Conservation (phyloP, 2,888 invertebrate genomes). For the Eulithis testata region DNA sequence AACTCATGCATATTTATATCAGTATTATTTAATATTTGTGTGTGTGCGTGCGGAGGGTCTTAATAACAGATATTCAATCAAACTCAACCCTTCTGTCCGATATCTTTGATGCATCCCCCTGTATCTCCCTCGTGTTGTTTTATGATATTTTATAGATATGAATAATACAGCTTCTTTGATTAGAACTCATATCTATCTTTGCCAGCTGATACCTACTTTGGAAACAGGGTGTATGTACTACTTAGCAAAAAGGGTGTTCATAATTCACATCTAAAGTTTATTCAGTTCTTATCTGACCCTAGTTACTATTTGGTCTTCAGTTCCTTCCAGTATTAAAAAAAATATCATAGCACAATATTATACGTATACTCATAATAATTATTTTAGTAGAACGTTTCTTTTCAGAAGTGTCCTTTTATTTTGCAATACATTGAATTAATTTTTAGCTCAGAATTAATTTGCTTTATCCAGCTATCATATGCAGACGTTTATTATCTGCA, state of each 20-base stretch:
- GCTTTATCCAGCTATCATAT: slow-evolving; percentile 65
- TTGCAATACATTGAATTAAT: slow-evolving; percentile 62
- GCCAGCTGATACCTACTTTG: slow-evolving; percentile 10
- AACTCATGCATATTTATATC: slow-evolving; percentile 84
- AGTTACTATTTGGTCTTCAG: no score
- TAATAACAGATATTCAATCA: slow-evolving; percentile 85
- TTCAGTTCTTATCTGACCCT: background rate
- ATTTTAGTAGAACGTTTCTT: slow-evolving; percentile 50
- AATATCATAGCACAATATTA: no score
- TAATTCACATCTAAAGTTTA: background rate
- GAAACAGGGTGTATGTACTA: background rate
- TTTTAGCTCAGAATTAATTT: slow-evolving; percentile 73
- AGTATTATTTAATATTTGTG: slow-evolving; percentile 79
- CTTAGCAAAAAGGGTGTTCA: background rate
- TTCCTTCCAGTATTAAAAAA: no score
- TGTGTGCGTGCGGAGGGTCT: slow-evolving; percentile 75
- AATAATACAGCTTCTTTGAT: slow-evolving; percentile 41
- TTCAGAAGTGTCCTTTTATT: slow-evolving; percentile 62
- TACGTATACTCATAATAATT: no score
- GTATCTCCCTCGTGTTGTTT: slow-evolving; percentile 53
- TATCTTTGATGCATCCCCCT: slow-evolving; percentile 76
- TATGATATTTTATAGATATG: slow-evolving; percentile 41
- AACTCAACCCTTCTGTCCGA: slow-evolving; percentile 78
- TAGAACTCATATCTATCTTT: slow-evolving; percentile 42
- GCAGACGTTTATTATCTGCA: slow-evolving; percentile 70